Evolutionary conservation across 2,888 invertebrate genomes (phyloP).

Genomic region (Beris chalybata): DNA sequence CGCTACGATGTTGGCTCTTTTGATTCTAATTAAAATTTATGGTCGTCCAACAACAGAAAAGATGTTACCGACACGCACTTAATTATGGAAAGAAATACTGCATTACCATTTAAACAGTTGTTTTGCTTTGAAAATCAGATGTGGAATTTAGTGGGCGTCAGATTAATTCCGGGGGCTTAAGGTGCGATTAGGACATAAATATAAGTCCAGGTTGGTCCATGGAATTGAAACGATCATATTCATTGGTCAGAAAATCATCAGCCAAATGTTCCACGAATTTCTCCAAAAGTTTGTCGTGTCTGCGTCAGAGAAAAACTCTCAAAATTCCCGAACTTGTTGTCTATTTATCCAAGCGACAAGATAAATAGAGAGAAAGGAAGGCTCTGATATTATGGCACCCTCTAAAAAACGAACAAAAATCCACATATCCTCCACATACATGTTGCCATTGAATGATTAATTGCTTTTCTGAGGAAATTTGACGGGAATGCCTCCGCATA

Average conservation of each 20-base stretch:
- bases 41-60: slow-evolving; percentile 25
- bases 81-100: too few relatives aligned
- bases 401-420: slow-evolving; percentile 12
- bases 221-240: neutral
- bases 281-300: neutral
- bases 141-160: too few relatives aligned
- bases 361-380: slow-evolving; percentile 2
- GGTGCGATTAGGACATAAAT: too few relatives aligned
- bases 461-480: slow-evolving; percentile 29
- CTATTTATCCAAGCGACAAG: slow-evolving; percentile 13
- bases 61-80: slow-evolving; percentile 10
- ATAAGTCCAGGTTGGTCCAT: neutral
- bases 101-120: too few relatives aligned
- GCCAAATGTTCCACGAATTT: neutral
- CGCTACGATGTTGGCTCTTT: neutral
- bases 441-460: slow-evolving; percentile 22
- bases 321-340: slow-evolving; percentile 17
- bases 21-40: slow-evolving; percentile 29
- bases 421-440: neutral
- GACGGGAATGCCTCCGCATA: slow-evolving; percentile 15
- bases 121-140: too few relatives aligned
- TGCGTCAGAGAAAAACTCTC: slow-evolving; percentile 1
- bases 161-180: too few relatives aligned
- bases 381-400: slow-evolving; percentile 2
- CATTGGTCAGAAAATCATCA: neutral